Evolutionary conservation across 1,140 invertebrate genomes (phyloP).

Genomic region (Oreohelix idahoensis): DNA sequence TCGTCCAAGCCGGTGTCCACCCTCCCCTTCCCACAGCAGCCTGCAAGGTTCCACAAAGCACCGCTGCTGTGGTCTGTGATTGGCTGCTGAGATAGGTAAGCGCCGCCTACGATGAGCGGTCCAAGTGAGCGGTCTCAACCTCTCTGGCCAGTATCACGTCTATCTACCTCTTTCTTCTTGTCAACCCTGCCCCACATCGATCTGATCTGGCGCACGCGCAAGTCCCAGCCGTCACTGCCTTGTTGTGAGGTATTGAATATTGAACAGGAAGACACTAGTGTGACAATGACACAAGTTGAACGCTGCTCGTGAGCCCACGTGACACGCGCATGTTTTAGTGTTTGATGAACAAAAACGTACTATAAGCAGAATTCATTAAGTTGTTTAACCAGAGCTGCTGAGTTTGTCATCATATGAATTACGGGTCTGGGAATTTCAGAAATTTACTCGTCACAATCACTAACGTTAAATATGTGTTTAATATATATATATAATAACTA

Average conservation of each 20-base stretch:
- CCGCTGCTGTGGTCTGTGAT: not conserved
- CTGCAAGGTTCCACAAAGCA: not conserved
- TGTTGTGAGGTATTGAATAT: not conserved
- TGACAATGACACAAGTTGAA: not conserved
- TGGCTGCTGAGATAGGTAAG: conserved; percentile 7
- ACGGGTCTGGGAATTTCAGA: no score
- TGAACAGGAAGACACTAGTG: not conserved
- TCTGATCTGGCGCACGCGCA: not conserved
- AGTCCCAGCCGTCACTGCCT: not conserved
- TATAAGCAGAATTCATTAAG: no score
- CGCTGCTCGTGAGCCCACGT: not conserved
- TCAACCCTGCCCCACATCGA: not conserved
- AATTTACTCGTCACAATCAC: no score
- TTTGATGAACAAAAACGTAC: no score
- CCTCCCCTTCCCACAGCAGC: not conserved
- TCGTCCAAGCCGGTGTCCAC: not conserved
- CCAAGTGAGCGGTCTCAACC: not conserved
- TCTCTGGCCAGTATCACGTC: not conserved
- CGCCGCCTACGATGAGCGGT: not conserved
- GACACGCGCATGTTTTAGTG: not conserved
- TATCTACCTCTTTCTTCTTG: not conserved
- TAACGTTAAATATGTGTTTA: no score
- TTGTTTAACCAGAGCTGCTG: no score
- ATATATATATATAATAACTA: no score
- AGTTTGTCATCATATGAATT: no score